Conservation (phyloP, 2,888 invertebrate species). For the Coleophora flavipennella region DNA sequence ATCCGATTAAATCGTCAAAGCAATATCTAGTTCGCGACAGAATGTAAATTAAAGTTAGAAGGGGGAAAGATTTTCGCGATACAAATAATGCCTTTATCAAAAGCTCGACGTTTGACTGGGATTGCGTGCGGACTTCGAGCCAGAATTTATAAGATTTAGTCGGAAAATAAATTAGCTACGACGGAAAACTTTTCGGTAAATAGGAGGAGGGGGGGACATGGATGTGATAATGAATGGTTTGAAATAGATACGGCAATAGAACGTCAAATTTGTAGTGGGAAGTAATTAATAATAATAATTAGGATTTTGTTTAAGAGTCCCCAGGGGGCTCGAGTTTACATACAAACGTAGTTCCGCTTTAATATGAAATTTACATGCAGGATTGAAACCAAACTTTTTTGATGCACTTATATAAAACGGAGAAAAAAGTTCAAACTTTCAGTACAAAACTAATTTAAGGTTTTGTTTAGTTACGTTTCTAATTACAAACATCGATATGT, state of each 20-base stretch:
- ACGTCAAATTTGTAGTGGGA: not conserved
- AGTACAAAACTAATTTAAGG: too few species aligned
- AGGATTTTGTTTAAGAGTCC: too few species aligned
- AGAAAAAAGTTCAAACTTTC: too few species aligned
- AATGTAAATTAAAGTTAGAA: constrained; percentile 23
- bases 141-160: constrained; percentile 65
- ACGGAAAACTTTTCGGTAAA: constrained; percentile 65
- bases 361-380: too few species aligned
- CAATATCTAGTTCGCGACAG: constrained; percentile 15
- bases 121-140: constrained; percentile 62
- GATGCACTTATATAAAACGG: too few species aligned
- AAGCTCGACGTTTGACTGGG: constrained; percentile 58
- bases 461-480: too few species aligned
- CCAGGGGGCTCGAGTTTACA: too few species aligned
- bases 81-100: constrained; percentile 59
- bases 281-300: too few species aligned
- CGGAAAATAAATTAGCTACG: constrained; percentile 66
- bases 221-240: not conserved
- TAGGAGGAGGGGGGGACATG: constrained; percentile 34
- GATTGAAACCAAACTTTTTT: too few species aligned
- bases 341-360: too few species aligned
- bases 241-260: not conserved
- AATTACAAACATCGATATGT: too few species aligned
- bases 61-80: constrained; percentile 20
- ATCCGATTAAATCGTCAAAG: not conserved